A percentile compares a stretch with the other conserved stretches of the same genome.
These are phyloP conservation scores for Tragelaphus buxtoni DNA, from an alignment of 2,113 vertebrate genomes.

Conservation along the genomic window DNA sequence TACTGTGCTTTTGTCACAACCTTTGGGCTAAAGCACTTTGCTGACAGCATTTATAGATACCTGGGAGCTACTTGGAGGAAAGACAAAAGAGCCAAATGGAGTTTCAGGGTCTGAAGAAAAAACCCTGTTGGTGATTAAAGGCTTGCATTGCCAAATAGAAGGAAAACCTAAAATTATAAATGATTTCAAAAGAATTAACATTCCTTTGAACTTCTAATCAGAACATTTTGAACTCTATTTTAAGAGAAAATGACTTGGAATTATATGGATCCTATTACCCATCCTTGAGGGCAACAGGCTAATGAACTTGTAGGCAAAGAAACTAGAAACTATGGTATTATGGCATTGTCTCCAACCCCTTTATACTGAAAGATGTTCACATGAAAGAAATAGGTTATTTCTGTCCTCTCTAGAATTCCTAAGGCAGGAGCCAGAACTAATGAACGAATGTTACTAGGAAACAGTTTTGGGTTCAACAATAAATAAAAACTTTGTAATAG, in stretches of 20 bases:
- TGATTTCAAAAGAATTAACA: conserved; percentile 26
- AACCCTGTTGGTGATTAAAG: background rate
- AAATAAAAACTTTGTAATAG: background rate
- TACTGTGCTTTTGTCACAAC: background rate
- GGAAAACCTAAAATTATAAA: conserved; percentile 29
- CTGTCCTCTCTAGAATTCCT: background rate
- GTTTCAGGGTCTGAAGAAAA: conserved; percentile 6
- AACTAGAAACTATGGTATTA: background rate
- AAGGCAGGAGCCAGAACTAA: background rate
- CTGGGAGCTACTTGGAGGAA: background rate
- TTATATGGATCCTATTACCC: background rate
- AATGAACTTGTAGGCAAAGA: background rate
- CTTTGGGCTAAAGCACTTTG: background rate
- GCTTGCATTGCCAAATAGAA: conserved; percentile 27
- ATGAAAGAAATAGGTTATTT: background rate
- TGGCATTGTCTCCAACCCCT: background rate
- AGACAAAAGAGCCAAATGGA: background rate
- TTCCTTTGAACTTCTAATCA: conserved; percentile 3
- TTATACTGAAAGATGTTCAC: background rate
- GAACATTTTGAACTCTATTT: conserved; percentile 21
- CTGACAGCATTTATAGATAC: background rate
- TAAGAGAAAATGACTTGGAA: conserved; percentile 11
- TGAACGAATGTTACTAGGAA: background rate
- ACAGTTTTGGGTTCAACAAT: background rate
- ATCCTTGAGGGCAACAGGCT: background rate